Base-by-base conservation (phyloP, 2,113 vertebrate genomes). In the Acrocephalus arundinaceus region DNA sequence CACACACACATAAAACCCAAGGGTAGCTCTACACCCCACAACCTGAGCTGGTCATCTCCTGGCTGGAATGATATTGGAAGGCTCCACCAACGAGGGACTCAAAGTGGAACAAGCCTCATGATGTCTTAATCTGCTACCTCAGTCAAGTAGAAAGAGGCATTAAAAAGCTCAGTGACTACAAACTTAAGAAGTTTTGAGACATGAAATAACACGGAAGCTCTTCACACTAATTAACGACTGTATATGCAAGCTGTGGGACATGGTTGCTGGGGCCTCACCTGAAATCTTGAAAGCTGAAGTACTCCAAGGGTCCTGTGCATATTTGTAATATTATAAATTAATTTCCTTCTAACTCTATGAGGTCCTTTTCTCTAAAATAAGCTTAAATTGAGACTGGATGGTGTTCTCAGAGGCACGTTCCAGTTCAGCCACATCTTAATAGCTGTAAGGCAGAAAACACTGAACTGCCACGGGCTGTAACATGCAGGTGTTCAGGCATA, bases 401-500 rank as follows among this genome's bases (percentile, higher is more conserved):
- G 13, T 77, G 73, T 52, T 94, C 70, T 87, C 81, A 65, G 73
- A 89, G 65, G 71, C 30, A 15, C 0, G 2, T 61, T 93, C 43
- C 0, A 2, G 41, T 85, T 79, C 91, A 90, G 89, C 48, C 86
- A 33, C 84, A 52, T 51, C 67, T n/a, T 59, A 72, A 41, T 30
- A 52, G 52, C 35, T 89, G 49, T 11, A 66, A 54, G 9, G 61
- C 73, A 91, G 70, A 89, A 82, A 81, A 57, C 57, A 45, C 33
- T 35, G 93, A 85, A 91, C 76, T 61, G 58, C 66, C 94, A 84
- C 62, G 28, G 93, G 41, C 84, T 95, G 73, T 35, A n/a, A 63
- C 5, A 7, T 7, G 72, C 92, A 96, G 92, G 87, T 96, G 93
- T 85, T 94, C 76, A 81, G 89, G 93, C 80, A 87, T 82, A 74